Evolutionary conservation across 1,140 invertebrate species (phyloP), one percentile per base, ranked within the genome.

Genomic region (Lordiphosa clarofinis): DNA sequence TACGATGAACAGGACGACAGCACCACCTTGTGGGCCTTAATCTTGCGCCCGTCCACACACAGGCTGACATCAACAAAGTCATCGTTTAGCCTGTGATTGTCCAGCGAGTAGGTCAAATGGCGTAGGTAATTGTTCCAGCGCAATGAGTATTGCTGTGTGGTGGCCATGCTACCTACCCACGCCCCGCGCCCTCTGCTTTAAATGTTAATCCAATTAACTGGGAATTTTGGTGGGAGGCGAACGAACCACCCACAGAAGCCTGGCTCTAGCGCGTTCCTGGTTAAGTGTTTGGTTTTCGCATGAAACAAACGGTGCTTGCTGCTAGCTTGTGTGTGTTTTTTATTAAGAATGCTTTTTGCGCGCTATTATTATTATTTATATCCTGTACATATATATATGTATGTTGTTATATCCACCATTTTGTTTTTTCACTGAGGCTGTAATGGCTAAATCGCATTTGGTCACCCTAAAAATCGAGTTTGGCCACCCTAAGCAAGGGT

Each of bases 11-110:
- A 96, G 3, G 95, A 94, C 0, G 94, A 95, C 2, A 96, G 90
- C n/a, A 96, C 91, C 91, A 96, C 94, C 91, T 94, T 95, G 73
- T 96, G 95, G 21, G 95, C 95, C 74, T 94, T 93, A 40, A 97
- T 93, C 89, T 93, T 93, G 52, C 93, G 92, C 54, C 95, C 95
- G 82, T 96, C 95, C 79, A 95, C 96, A 86, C 94, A 95, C 53
- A 96, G 89, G 31, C 95, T 96, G 4, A 96, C 95, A 91, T 96
- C 95, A 42, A 95, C 94, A 54, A 96, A 92, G 88, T 95, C 94
- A 87, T 95, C 94, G 75, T 94, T 93, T 56, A 92, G 92, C 39
- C 94, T 90, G 59, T 96, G 90, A 44, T 93, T 92, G 87, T 95
- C 94, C 84, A 96, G 94, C 37, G 94, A 94, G 81, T 92, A 93